Conservation (phyloP, 2,888 invertebrate genomes). For the Oxycera nigricornis region DNA sequence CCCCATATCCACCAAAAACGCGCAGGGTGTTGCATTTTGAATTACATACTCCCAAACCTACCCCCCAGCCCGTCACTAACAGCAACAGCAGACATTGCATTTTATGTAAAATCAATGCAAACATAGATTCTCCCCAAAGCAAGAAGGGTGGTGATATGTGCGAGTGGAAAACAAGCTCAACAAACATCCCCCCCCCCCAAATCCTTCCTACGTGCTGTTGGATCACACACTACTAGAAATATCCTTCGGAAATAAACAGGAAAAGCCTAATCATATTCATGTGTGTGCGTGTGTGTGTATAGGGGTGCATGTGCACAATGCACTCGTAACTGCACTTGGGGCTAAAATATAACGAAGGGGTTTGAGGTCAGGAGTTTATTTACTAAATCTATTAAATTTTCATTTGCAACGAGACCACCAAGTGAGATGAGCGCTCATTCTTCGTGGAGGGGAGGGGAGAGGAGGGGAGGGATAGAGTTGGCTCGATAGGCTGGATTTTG, state of each 20-base stretch:
- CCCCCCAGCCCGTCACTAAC: background rate
- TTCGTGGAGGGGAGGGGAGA: no score
- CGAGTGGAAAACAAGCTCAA: background rate
- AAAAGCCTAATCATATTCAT: slow-evolving; percentile 1
- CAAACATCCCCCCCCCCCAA: background rate
- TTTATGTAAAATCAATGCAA: slow-evolving; percentile 34
- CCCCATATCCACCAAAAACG: no score
- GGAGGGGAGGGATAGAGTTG: no score
- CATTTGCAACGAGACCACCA: background rate
- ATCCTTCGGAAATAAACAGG: slow-evolving; percentile 3
- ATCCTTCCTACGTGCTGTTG: no score
- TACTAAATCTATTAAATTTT: slow-evolving; percentile 35
- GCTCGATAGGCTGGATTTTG: background rate
- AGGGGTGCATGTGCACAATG: no score
- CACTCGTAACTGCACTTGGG: background rate
- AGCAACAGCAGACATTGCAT: background rate
- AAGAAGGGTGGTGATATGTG: background rate
- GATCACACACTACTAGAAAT: background rate
- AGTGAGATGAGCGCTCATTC: background rate
- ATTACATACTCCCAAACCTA: background rate
- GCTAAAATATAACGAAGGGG: background rate
- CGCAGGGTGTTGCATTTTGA: background rate
- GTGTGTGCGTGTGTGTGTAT: no score
- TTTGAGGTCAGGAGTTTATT: slow-evolving; percentile 11
- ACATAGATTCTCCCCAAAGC: slow-evolving; percentile 8